Base-by-base conservation (phyloP, 2,888 invertebrate species). In the Catocala fraxini region DNA sequence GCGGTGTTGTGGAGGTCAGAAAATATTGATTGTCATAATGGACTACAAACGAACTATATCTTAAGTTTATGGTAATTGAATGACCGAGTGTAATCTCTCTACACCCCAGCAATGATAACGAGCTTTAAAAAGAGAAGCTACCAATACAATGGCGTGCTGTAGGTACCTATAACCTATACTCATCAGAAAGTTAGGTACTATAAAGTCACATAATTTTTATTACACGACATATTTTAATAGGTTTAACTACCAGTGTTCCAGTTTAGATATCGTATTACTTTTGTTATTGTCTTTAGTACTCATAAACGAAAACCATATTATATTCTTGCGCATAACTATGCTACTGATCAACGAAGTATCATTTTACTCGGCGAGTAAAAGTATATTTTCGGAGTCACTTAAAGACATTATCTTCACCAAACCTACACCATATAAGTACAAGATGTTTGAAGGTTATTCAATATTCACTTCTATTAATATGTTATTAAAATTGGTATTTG, bases 331-430 rank as follows among this genome's bases (percentile, higher is more conserved):
- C 9, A 35, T 56, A 56, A 25, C 25, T 45, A 42, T 51, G 71
- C 77, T 74, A 63, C 66, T 63, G 67, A 63, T 64, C 66, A 9
- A 51, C 47, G 9, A 25, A 48, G 68, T 73, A 77, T 76, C 71
- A 55, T 33, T 34, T 75, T 73, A 68, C 71, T 15, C 25, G 52
- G 33, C 45, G 12, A 33, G 39, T 33, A 46, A 39, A 35, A 12
- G 35, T 33, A 15, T 33, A 42, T 33, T 39, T 9, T 25, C 13
- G 35, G 34, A 43, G 41, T 41, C 39, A 52, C 45, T 49, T 6
- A n/a, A 25, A 15, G 2, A 47, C 1, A 48, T n/a, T 48, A 34
- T 34, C 4, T n/a, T 6, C 47, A 12, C 6, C 4, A 6, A 45
- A 6, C 12, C 45, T 45, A 45, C 12, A 12, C 12, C 11, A 5